These are phyloP conservation scores for Tupiocoris notatus DNA, from an alignment of 2,888 invertebrate genomes.

Conservation along the genomic window DNA sequence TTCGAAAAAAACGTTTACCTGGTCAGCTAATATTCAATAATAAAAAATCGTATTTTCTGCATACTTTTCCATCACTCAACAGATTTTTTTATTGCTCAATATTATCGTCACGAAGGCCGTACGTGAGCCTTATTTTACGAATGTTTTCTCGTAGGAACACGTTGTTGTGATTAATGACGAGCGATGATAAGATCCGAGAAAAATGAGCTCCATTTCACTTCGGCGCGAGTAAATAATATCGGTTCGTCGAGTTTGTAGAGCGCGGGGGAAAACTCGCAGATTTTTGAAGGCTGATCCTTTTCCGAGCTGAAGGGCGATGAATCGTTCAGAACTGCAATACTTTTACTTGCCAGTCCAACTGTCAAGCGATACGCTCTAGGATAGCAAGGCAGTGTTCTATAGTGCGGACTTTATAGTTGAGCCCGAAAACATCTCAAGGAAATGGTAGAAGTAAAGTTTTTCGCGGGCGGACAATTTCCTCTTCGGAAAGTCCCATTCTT, in stretches of 20 bases:
- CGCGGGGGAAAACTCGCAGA: not conserved
- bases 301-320: not conserved
- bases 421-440: conserved; percentile 5
- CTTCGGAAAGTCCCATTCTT: not conserved
- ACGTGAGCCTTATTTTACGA: too few species aligned
- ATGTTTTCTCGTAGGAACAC: not conserved
- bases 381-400: not conserved
- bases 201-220: not conserved
- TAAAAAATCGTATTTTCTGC: too few species aligned
- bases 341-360: not conserved
- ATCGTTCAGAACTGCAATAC: not conserved
- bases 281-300: not conserved
- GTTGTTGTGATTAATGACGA: not conserved
- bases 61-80: too few species aligned
- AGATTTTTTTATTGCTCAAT: too few species aligned
- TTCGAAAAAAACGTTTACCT: too few species aligned
- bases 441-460: not conserved
- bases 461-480: not conserved
- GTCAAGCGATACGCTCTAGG: not conserved
- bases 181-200: not conserved
- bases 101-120: too few species aligned
- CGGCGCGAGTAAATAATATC: not conserved
- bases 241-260: not conserved
- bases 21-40: too few species aligned
- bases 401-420: not conserved